Base-by-base conservation (phyloP, 2,113 vertebrate species). In the Thamnophis sirtalis region DNA sequence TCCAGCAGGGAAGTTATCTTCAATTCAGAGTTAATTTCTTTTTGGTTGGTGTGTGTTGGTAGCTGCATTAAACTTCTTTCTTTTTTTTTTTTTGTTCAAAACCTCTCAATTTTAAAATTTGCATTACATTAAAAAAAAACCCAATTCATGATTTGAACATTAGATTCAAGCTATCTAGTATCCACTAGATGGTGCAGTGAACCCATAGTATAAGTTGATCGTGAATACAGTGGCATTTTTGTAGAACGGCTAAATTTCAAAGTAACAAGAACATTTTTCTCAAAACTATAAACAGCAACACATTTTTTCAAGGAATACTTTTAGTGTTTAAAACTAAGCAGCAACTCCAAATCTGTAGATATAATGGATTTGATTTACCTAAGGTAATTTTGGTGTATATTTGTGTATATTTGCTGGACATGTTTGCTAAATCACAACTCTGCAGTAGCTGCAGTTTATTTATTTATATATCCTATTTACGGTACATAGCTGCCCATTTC, bases 141-240 rank as follows among this genome's bases (percentile, higher is more conserved):
- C 6, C 4, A 13, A 50, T 43, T 88, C 92, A 80, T 93, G 13
- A 43, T 3, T 28, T 21, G 7, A 49, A 84, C 89, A 89, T 33
- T 54, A 17, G 0, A 73, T 55, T 60, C 9, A 63, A 53, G 38
- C 15, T 60, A 13, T 49, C 49, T n/a, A 91, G 51, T 28, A 33
- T 1, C 94, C 96, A 95, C 95, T 96, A 97, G 96, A 55, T 96
- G 96, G 96, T 94, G 95, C 21, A 95, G 86, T 6, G 93, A 94
- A 24, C 92, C 91, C n/a, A 85, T 15, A 94, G 91, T 28, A 49
- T 24, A 54, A 48, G 68, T 43, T 0, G 2, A n/a, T 68, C 5
- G 1, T 48, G 17, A 90, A 90, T 63, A 26, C 50, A 38, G 26
- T 63, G 90, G 10, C 8, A 38, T 56, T 19, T 1, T 91, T 0